These are phyloP conservation scores for Microctonus aethiopoides DNA, from an alignment of 2,888 invertebrate species.

Conservation along the genomic window DNA sequence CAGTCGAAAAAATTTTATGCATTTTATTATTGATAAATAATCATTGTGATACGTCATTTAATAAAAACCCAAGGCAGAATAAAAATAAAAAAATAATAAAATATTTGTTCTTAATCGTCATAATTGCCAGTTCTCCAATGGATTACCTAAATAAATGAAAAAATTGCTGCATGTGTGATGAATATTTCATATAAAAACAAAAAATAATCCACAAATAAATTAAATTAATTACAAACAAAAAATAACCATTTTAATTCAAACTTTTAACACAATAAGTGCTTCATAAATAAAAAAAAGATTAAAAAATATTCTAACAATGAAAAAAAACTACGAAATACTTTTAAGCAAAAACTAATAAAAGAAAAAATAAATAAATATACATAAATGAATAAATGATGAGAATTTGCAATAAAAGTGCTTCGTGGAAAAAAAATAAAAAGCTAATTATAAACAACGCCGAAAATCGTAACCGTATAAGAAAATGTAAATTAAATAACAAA, in stretches of 20 bases:
- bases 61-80: background rate
- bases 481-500: slow-evolving; percentile 16
- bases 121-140: background rate
- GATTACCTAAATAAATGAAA: background rate
- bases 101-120: background rate
- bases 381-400: slow-evolving; percentile 43
- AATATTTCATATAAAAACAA: slow-evolving; percentile 8
- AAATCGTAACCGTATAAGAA: slow-evolving; percentile 10
- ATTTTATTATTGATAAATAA: slow-evolving; percentile 31
- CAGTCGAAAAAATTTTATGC: background rate
- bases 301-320: slow-evolving; percentile 49
- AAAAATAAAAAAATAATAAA: background rate
- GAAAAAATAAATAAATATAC: slow-evolving; percentile 8
- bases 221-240: slow-evolving; percentile 1
- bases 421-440: slow-evolving; percentile 19
- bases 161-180: background rate
- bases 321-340: too few relatives aligned
- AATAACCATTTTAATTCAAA: slow-evolving; percentile 36
- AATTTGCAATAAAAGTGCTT: slow-evolving; percentile 52
- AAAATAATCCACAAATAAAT: slow-evolving; percentile 24
- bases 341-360: too few relatives aligned
- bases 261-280: slow-evolving; percentile 56
- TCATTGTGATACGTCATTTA: slow-evolving; percentile 38
- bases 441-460: slow-evolving; percentile 17
- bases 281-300: slow-evolving; percentile 46